Conservation (phyloP, 2,113 vertebrate species). For the Aspidoscelis tigris region DNA sequence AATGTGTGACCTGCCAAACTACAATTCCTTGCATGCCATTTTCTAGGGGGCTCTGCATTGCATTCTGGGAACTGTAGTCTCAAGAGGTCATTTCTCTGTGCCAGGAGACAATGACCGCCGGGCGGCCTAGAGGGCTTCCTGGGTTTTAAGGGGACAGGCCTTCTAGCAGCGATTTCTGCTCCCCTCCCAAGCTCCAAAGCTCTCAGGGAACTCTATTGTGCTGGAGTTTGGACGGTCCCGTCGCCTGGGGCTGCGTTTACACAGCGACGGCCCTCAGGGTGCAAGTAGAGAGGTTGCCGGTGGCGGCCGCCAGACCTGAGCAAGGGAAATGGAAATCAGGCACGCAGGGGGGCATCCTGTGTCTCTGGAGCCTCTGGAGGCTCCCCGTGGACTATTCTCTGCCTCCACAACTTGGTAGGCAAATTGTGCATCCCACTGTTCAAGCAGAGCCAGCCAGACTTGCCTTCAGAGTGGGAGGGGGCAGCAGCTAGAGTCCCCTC, state of each 20-base stretch:
- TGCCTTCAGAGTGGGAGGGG: background rate
- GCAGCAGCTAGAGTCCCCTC: background rate
- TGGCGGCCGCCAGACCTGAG: background rate
- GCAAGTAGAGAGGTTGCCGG: background rate
- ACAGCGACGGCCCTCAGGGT: background rate
- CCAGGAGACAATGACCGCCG: background rate
- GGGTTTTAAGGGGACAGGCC: background rate
- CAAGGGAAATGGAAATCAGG: background rate
- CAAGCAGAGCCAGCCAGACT: too few relatives aligned
- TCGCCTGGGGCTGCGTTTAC: background rate
- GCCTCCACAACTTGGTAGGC: too few relatives aligned
- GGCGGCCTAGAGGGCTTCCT: background rate
- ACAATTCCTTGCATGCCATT: background rate
- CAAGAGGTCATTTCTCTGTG: background rate
- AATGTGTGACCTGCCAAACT: background rate
- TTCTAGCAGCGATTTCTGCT: too few relatives aligned
- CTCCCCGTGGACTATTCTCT: too few relatives aligned
- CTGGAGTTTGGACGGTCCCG: background rate
- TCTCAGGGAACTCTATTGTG: background rate
- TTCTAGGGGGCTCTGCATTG: background rate
- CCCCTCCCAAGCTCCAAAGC: too few relatives aligned
- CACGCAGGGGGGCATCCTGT: fast-evolving
- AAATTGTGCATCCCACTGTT: too few relatives aligned
- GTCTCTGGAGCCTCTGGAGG: background rate
- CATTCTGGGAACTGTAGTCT: background rate